Base-by-base conservation (phyloP, 2,113 vertebrate genomes). In the Ranitomeya imitator region DNA sequence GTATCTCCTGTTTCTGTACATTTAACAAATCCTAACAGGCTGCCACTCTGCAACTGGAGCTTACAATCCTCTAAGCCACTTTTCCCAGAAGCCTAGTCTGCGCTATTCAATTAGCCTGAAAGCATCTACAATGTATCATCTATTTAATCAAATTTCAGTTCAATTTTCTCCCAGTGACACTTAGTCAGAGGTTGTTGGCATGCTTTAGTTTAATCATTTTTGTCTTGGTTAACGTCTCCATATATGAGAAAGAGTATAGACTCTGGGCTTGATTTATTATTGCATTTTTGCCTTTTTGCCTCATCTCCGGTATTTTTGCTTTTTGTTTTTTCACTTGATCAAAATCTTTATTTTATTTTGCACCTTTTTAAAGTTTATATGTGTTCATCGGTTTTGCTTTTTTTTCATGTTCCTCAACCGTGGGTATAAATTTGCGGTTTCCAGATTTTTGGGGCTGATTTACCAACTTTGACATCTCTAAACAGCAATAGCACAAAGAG, bases 101-200 rank as follows among this genome's bases (percentile, higher is more conserved):
- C 63, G 51, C 26, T 23, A 86, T 79, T 71, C 52, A 87, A 87
- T 87, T 87, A 87, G 61, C 77, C 63, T 87, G 86, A 87, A 87
- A 83, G 79, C 79, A 45, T 83, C 73, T 76, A 73, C 79, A 51
- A 76, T 87, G 76, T 54, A 45, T 65, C 11, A 69, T 57, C 21
- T 82, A 59, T 65, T 88, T 74, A 83, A 88, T 88, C 79, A 88
- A 8, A 51, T 81, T 83, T 88, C 45, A 26, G 16, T 55, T n/a
- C 55, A 26, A 63, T 80, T 81, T 69, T 57, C 79, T 60, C 82
- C 65, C 78, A 73, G 69, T 73, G 61, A 81, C 52, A 74, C 74
- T 74, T 23, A 79, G 61, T 45, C 63, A 69, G 21, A 67, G 19
- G n/a, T 31, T 71, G 65, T 21, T 26, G 82, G 37, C 5, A 21